Conservation (phyloP, 2,797 vertebrate genomes). For the Threskiornis aethiopicus region DNA sequence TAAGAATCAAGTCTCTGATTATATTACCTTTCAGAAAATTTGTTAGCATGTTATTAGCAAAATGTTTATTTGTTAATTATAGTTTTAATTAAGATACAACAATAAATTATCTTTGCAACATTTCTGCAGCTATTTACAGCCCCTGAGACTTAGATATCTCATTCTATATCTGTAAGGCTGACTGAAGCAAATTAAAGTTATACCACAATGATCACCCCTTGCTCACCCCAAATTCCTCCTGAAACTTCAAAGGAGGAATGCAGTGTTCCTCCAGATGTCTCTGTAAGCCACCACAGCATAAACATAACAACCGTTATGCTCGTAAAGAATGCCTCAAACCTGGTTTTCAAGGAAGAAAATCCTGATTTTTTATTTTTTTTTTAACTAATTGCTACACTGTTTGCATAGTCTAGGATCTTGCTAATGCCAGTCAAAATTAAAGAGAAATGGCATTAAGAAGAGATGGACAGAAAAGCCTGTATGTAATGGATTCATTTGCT, state of each 20-base stretch:
- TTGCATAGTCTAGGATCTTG: neutral
- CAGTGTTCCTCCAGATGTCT: neutral
- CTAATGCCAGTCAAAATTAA: neutral
- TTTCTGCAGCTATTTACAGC: slow-evolving; percentile 32
- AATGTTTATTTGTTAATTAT: slow-evolving; percentile 66
- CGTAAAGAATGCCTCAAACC: neutral
- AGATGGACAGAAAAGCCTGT: neutral
- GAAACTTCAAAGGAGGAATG: neutral
- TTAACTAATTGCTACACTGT: neutral
- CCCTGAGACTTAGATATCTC: slow-evolving; percentile 51
- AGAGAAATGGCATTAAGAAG: neutral
- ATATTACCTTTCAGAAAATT: slow-evolving; percentile 53
- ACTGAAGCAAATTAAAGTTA: slow-evolving; percentile 62
- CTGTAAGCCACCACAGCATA: neutral
- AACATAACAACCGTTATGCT: neutral
- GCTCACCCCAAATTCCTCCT: slow-evolving; percentile 42
- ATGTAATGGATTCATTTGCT: neutral
- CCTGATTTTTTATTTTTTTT: neutral
- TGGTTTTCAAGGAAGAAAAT: neutral
- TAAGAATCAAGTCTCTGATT: slow-evolving; percentile 25
- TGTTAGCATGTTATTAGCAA: slow-evolving; percentile 61
- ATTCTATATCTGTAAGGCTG: slow-evolving; percentile 58
- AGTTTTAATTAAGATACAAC: slow-evolving; percentile 63
- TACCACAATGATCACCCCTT: slow-evolving; percentile 18
- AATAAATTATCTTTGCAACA: slow-evolving; percentile 40